Evolutionary conservation across 2,113 vertebrate genomes (phyloP).

Genomic region (Myiozetetes cayanensis): DNA sequence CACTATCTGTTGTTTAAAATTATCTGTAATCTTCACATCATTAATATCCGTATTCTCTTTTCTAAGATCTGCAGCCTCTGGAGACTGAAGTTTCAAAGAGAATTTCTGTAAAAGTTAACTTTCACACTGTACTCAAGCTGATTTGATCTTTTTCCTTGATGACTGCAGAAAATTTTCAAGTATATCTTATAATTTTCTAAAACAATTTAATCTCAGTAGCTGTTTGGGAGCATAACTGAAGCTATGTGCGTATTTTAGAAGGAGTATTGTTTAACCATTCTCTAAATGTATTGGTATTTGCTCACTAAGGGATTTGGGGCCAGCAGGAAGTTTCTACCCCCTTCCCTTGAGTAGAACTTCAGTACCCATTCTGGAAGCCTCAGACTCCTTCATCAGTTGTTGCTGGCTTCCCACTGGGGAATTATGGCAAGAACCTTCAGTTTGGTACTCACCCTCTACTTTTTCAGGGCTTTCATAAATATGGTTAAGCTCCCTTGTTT

Average conservation of each 20-base stretch:
- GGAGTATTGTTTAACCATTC: not conserved
- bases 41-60: not conserved
- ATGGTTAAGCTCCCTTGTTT: not conserved
- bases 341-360: not conserved
- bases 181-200: not conserved
- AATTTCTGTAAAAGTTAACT: not conserved
- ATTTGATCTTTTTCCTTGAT: not conserved
- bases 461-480: not conserved
- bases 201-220: not conserved
- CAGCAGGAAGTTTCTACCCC: not conserved
- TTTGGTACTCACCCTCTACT: not conserved
- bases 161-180: not conserved
- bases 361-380: not conserved
- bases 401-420: not conserved
- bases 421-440: not conserved
- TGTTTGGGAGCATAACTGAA: not conserved
- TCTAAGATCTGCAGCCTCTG: not conserved
- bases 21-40: not conserved
- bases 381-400: not conserved
- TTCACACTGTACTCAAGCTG: not conserved
- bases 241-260: not conserved
- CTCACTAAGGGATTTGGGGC: not conserved
- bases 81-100: not conserved
- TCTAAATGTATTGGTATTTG: not conserved
- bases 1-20: not conserved